Conservation (phyloP, 1,140 invertebrate species). For the Zaprionus camerounensis region DNA sequence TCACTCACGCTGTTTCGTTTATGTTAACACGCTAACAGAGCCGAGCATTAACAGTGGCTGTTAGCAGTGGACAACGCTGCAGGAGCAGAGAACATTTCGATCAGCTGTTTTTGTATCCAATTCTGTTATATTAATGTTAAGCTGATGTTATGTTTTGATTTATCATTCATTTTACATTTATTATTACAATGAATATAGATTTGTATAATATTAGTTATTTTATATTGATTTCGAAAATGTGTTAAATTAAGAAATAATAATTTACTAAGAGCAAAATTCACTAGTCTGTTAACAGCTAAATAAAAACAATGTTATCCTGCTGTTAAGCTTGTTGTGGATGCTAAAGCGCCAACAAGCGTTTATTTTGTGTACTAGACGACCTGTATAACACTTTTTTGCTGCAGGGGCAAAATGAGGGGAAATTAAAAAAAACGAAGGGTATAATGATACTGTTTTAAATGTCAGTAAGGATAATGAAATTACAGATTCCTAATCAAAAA, state of each 20-base stretch:
- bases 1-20: slow-evolving; percentile 9
- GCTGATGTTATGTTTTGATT: neutral
- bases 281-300: neutral
- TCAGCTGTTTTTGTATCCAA: slow-evolving; percentile 3
- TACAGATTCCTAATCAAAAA: too few species aligned
- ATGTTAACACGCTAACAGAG: neutral
- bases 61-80: neutral
- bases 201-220: neutral
- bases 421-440: too few species aligned
- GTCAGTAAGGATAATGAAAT: neutral
- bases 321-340: neutral
- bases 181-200: neutral
- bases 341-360: neutral
- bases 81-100: neutral
- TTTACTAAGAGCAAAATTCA: neutral
- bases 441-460: neutral
- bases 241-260: neutral
- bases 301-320: neutral
- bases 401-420: neutral
- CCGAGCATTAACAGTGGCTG: neutral
- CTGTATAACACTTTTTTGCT: neutral
- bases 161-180: neutral
- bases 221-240: neutral
- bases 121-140: neutral
- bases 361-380: neutral